Percentiles rank a stretch among this genome's conserved stretches.
phyloP scores from a whole-genome alignment of 2,888 invertebrate genomes.

The Acleris emargana region DNA sequence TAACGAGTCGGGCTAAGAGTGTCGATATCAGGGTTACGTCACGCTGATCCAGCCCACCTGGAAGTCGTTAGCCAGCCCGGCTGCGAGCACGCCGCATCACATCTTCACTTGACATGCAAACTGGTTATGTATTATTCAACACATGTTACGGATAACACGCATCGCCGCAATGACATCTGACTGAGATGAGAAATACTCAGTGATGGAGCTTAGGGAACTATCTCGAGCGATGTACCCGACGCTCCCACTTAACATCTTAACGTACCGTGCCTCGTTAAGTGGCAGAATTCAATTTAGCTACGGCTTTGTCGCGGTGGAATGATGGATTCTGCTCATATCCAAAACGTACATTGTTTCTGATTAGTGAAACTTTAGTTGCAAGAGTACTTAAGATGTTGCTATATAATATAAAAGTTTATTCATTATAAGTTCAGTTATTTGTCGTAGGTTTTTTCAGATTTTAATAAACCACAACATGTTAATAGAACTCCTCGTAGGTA shows the following conservation, averaged over 20 bases:
- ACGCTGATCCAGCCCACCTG: constrained; percentile 28
- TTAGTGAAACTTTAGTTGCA: neutral
- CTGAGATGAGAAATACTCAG: constrained; percentile 47
- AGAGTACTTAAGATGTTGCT: neutral
- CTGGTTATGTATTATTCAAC: constrained; percentile 58
- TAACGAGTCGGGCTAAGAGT: constrained; percentile 11
- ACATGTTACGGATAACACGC: constrained; percentile 50
- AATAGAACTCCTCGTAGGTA: too few relatives aligned
- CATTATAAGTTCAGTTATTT: too few relatives aligned
- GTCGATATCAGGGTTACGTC: constrained; percentile 9
- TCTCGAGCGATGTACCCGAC: constrained; percentile 16
- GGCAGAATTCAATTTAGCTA: constrained; percentile 18
- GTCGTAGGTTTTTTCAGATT: too few relatives aligned
- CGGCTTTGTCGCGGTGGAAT: constrained; percentile 19
- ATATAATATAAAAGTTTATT: too few relatives aligned
- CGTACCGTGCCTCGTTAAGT: constrained; percentile 21
- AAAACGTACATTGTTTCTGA: neutral
- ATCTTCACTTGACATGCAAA: constrained; percentile 57
- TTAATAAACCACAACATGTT: too few relatives aligned
- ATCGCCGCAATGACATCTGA: constrained; percentile 49
- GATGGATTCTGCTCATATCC: constrained; percentile 6
- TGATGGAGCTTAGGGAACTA: constrained; percentile 30
- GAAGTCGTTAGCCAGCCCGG: constrained; percentile 31
- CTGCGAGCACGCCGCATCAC: constrained; percentile 30
- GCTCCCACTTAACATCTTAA: constrained; percentile 25